These are phyloP conservation scores for Nebria ingens DNA, from an alignment of 1,140 invertebrate genomes.

Conservation along the genomic window DNA sequence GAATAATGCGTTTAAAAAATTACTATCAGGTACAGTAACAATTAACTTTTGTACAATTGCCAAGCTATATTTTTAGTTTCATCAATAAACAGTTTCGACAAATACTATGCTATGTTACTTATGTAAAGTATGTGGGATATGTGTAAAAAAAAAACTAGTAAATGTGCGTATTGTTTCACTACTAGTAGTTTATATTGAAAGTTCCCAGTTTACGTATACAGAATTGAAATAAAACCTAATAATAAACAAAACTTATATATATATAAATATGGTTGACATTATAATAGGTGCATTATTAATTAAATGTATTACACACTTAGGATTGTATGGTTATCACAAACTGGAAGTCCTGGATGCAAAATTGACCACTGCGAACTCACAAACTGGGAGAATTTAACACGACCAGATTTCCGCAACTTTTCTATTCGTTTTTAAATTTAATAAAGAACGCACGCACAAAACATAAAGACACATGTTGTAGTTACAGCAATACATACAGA, in stretches of 20 bases:
- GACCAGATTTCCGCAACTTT: slow-evolving; percentile 68
- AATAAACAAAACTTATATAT: too few relatives aligned
- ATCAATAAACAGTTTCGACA: not conserved
- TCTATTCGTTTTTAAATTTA: slow-evolving; percentile 66
- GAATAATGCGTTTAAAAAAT: too few relatives aligned
- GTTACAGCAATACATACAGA: not conserved
- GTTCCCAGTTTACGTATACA: too few relatives aligned
- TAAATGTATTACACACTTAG: slow-evolving; percentile 37
- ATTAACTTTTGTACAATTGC: not conserved
- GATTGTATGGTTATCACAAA: slow-evolving; percentile 70
- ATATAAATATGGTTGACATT: not conserved
- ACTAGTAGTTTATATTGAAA: too few relatives aligned
- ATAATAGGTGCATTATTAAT: not conserved
- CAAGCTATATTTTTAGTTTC: not conserved
- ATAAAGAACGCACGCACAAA: too few relatives aligned
- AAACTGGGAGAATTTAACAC: slow-evolving; percentile 69
- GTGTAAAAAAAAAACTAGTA: too few relatives aligned
- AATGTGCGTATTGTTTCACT: too few relatives aligned
- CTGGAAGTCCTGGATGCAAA: slow-evolving; percentile 73
- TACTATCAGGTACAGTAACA: too few relatives aligned
- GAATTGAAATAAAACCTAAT: too few relatives aligned
- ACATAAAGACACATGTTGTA: too few relatives aligned
- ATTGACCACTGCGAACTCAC: slow-evolving; percentile 72
- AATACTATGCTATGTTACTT: too few relatives aligned
- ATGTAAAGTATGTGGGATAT: too few relatives aligned